Percentiles rank a stretch among this genome's conserved stretches.
Evolutionary conservation across 2,888 invertebrate species (phyloP).

Genomic region (Gastrophysa polygoni): DNA sequence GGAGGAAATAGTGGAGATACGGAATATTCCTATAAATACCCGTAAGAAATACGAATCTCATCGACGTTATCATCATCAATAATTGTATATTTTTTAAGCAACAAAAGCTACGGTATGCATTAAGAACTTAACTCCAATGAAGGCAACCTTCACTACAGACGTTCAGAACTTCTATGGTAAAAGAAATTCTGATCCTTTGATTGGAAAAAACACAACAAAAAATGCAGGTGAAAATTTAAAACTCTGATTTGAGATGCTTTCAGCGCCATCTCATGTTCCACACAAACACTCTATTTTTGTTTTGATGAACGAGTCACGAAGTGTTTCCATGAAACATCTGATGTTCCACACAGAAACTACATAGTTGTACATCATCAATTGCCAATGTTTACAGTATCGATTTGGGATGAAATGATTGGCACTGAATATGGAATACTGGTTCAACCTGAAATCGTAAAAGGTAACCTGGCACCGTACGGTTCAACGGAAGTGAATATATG

Average conservation of each 20-base stretch:
- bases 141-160: conserved; percentile 41
- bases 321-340: too few species aligned
- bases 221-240: not conserved
- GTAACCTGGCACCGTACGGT: conserved; percentile 44
- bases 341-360: too few species aligned
- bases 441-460: conserved; percentile 43
- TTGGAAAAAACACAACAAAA: conserved; percentile 13
- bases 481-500: conserved; percentile 49
- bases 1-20: conserved; percentile 36
- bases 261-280: too few species aligned
- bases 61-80: not conserved
- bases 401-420: conserved; percentile 47
- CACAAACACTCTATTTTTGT: not conserved
- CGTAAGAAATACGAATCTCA: conserved; percentile 34
- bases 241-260: too few species aligned
- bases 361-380: too few species aligned
- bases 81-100: conserved; percentile 46
- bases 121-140: conserved; percentile 55
- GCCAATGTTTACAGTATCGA: conserved; percentile 34
- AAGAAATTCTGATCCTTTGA: conserved; percentile 26
- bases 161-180: conserved; percentile 40
- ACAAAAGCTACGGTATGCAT: conserved; percentile 51
- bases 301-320: conserved; percentile 8
- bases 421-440: conserved; percentile 52
- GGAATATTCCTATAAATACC: conserved; percentile 37